Evolutionary conservation across 2,797 vertebrate species (phyloP).

Genomic region (Anas bernieri): DNA sequence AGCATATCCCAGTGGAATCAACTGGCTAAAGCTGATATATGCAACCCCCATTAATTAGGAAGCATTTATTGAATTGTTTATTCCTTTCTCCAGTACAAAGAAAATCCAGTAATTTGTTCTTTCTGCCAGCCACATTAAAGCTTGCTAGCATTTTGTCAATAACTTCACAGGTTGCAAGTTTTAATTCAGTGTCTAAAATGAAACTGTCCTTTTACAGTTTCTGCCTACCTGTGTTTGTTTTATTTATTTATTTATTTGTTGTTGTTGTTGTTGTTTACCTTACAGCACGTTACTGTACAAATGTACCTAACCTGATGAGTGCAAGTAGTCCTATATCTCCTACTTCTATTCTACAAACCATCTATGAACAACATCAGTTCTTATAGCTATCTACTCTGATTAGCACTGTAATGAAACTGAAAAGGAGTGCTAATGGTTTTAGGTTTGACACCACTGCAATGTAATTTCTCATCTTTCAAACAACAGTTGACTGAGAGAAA

Average conservation of each 20-base stretch:
- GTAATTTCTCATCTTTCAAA: background rate
- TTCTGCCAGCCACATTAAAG: background rate
- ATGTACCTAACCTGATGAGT: background rate
- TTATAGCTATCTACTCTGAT: background rate
- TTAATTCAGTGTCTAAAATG: background rate
- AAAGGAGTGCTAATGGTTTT: background rate
- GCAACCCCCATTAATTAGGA: background rate
- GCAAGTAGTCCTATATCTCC: background rate
- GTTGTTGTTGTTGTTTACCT: background rate
- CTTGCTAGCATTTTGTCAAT: rapidly evolving
- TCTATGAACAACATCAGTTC: background rate
- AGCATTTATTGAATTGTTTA: background rate
- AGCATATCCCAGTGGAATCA: background rate
- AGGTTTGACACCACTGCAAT: background rate
- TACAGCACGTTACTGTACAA: background rate
- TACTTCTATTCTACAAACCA: background rate
- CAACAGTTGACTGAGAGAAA: background rate
- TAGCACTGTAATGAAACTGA: background rate
- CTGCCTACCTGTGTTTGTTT: background rate
- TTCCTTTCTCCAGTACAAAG: background rate
- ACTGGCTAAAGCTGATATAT: background rate
- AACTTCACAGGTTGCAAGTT: background rate
- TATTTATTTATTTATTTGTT: background rate
- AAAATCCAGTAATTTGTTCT: background rate
- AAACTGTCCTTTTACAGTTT: background rate